Evolutionary conservation across 2,113 vertebrate genomes (phyloP), one percentile per base, ranked within the genome.

Genomic region (Orientallactaga bullata): DNA sequence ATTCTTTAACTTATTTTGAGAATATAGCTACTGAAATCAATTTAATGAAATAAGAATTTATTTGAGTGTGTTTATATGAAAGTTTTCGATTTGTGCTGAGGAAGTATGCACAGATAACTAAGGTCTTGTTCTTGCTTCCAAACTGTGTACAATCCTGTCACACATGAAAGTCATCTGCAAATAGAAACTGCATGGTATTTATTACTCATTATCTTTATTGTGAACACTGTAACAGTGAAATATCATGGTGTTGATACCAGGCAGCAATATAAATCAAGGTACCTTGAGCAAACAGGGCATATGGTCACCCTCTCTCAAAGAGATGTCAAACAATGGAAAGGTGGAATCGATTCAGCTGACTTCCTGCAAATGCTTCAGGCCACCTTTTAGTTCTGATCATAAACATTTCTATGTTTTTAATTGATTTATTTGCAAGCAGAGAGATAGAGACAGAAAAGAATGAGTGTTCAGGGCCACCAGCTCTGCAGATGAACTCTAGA

Each of bases 341-440:
- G 4, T 12, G 72, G 61, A 65, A 55, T 35, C 60, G 8, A 68
- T 35, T 47, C n/a, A 28, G 15, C 28, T 72, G 37, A 86, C 15
- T 68, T 73, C 47, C 30, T 73, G 12, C 10, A 66, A 35, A 47
- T 93, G 63, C 68, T 24, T 85, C 30, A 65, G 35, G 55, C 1
- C 58, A 94, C 39, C 26, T 60, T 84, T 63, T n/a, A 89, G 32
- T 93, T 85, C n/a, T 78, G 72, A 69, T 91, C 74, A 96, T 16
- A 42, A 8, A 47, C 5, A 8, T 8, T 47, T 47, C 42, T 47
- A 47, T 47, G 8, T 47, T 47, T 47, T 47, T 47, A 47, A 47
- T 47, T 47, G 42, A 47, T 47, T 47, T 47, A 47, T 47, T 47
- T 47, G 42, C 42, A 47, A 47, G 42, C 8, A 47, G 42, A 47